phyloP scores from a whole-genome alignment of 2,888 invertebrate genomes.

The Empis stercorea region DNA sequence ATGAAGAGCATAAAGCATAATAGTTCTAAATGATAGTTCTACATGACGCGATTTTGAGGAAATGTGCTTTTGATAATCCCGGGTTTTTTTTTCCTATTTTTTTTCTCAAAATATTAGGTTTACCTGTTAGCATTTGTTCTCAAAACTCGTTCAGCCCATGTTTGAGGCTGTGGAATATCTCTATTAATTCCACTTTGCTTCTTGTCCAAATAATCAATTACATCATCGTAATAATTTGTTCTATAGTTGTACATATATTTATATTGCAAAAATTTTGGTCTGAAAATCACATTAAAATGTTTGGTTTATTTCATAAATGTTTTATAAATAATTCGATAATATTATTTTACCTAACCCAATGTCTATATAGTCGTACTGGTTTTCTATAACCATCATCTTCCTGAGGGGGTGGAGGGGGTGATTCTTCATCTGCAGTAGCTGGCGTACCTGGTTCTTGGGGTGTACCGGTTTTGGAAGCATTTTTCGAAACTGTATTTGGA shows the following conservation, averaged over 20 bases:
- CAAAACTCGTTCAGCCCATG: constrained; percentile 73
- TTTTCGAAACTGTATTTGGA: constrained; percentile 13
- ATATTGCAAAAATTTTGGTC: constrained; percentile 70
- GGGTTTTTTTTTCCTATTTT: no score
- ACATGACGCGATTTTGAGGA: no score
- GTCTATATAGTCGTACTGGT: constrained; percentile 56
- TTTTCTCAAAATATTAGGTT: no score
- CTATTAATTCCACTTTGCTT: constrained; percentile 52
- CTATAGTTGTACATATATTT: constrained; percentile 72
- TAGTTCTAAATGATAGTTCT: no score
- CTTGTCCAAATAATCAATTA: constrained; percentile 69
- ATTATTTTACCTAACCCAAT: constrained; percentile 59
- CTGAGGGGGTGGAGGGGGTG: constrained; percentile 35
- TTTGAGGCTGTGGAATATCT: constrained; percentile 66
- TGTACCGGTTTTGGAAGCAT: constrained; percentile 20
- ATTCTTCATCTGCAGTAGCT: constrained; percentile 31
- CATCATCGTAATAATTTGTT: constrained; percentile 75
- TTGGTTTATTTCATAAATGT: no score
- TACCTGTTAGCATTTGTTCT: constrained; percentile 47
- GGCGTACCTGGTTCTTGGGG: constrained; percentile 23
- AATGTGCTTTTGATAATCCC: no score
- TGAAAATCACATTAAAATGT: constrained; percentile 27
- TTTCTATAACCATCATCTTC: constrained; percentile 48
- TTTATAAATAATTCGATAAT: not conserved
- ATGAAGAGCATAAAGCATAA: no score